These are phyloP conservation scores for Macrophya alboannulata DNA, from an alignment of 2,888 invertebrate species.

Conservation along the genomic window DNA sequence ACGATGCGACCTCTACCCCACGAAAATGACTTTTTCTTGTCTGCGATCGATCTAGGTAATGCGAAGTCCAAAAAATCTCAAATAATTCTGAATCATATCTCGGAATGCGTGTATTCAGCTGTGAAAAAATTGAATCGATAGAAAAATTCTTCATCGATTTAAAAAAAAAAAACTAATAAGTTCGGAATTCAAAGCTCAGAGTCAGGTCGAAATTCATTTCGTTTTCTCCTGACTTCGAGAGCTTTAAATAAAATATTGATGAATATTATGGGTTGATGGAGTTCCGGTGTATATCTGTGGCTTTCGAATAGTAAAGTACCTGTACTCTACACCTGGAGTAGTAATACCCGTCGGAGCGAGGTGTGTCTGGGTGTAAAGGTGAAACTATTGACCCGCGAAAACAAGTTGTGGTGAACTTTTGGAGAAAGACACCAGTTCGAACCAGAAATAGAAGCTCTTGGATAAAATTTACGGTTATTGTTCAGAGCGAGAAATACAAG, in stretches of 20 bases:
- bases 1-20: no score
- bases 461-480: constrained; percentile 54
- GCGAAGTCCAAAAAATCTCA: no score
- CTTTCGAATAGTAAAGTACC: background rate
- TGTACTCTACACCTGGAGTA: background rate
- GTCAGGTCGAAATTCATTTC: background rate
- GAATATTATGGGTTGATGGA: background rate
- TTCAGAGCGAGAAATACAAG: constrained; percentile 53
- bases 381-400: constrained; percentile 15
- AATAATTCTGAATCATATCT: no score
- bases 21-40: no score
- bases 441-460: background rate
- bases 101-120: no score
- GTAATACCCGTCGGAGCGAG: background rate
- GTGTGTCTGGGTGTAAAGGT: background rate
- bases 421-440: background rate
- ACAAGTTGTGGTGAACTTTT: constrained; percentile 9
- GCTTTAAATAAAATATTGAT: background rate
- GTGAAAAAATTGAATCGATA: no score
- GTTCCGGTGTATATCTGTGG: background rate
- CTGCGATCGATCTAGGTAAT: no score
- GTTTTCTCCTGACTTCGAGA: background rate
- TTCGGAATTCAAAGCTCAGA: background rate
- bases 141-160: no score
- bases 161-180: no score